Percentiles rank a stretch among this genome's conserved stretches.
Evolutionary conservation across 2,888 invertebrate species (phyloP).

Genomic region (Melikaiella ostensackeni): DNA sequence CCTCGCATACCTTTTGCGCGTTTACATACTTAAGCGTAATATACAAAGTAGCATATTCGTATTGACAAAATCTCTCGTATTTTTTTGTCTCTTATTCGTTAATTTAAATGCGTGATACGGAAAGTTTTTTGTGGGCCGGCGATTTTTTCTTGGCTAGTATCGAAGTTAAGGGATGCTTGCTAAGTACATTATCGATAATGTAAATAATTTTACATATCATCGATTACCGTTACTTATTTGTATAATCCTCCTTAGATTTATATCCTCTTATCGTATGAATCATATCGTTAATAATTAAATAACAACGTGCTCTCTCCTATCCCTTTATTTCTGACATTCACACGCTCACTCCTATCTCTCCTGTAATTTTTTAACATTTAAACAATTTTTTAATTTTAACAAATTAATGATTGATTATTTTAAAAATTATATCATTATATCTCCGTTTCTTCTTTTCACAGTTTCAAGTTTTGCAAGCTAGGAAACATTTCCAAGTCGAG

Average conservation of each 20-base stretch:
- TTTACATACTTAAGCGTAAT: constrained; percentile 29
- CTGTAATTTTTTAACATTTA: background rate
- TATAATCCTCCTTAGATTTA: constrained; percentile 25
- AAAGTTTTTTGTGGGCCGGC: constrained; percentile 27
- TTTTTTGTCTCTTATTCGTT: constrained; percentile 28
- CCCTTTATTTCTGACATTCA: constrained; percentile 13
- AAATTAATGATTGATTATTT: background rate
- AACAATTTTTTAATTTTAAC: background rate
- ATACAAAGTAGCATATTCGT: constrained; percentile 31
- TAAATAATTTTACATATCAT: constrained; percentile 17
- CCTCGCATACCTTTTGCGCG: constrained; percentile 15
- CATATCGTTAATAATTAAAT: constrained; percentile 25
- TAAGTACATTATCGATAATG: constrained; percentile 26
- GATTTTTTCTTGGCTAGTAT: constrained; percentile 7
- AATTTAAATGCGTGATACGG: constrained; percentile 33
- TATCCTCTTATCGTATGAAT: constrained; percentile 9
- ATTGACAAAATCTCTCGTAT: constrained; percentile 15
- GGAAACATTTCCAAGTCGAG: no score
- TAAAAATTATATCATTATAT: no score
- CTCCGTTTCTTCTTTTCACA: no score
- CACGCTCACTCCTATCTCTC: background rate
- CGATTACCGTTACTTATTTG: constrained; percentile 15
- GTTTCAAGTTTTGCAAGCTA: no score
- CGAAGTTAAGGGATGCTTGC: constrained; percentile 20
- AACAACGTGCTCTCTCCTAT: constrained; percentile 27